Evolutionary conservation across 2,888 invertebrate species (phyloP).

Genomic region (Phortica okadai): DNA sequence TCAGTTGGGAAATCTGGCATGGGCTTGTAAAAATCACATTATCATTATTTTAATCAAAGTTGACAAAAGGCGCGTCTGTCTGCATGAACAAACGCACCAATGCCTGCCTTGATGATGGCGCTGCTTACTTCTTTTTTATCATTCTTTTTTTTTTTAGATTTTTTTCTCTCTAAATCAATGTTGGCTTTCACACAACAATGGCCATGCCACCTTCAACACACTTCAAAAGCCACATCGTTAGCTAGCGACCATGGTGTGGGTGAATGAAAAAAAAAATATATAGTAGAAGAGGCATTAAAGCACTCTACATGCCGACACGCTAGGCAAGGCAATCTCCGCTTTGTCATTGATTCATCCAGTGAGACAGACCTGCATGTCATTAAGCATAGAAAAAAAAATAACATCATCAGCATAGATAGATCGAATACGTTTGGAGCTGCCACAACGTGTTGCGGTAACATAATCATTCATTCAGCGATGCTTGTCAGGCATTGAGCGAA

Average conservation of each 20-base stretch:
- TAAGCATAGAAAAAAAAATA: conserved; percentile 4
- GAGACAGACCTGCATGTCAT: conserved; percentile 19
- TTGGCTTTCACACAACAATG: conserved; percentile 5
- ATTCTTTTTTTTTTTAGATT: neutral
- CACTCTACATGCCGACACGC: neutral
- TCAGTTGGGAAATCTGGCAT: neutral
- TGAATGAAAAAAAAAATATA: neutral
- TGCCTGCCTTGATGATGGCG: neutral
- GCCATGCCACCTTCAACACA: neutral
- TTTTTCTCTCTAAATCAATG: conserved; percentile 8
- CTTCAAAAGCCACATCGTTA: neutral
- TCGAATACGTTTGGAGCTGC: neutral
- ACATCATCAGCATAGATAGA: neutral
- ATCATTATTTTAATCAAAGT: conserved; percentile 22
- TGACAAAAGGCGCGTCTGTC: conserved; percentile 1
- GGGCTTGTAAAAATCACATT: neutral
- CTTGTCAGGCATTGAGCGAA: neutral
- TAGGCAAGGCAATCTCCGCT: neutral
- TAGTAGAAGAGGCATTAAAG: neutral
- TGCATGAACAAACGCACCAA: neutral
- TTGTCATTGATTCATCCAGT: conserved; percentile 14
- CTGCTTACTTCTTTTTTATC: neutral
- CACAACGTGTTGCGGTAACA: neutral
- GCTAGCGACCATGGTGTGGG: neutral
- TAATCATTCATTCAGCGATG: conserved; percentile 17